Conservation (phyloP, 2,888 invertebrate genomes). For the Dendrolimus pini region DNA sequence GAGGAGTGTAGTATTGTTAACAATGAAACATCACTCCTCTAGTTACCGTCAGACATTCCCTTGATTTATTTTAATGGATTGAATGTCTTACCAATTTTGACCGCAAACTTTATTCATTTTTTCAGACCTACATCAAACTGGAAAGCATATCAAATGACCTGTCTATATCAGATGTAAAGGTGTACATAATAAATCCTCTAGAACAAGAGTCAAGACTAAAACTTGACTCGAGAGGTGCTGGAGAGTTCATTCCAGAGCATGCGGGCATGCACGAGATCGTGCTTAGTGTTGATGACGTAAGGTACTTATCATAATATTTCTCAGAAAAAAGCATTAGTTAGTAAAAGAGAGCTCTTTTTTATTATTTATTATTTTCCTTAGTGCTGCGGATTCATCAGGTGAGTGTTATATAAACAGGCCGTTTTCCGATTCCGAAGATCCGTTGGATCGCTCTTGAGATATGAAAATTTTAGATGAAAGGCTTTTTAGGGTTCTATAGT, state of each 20-base stretch:
- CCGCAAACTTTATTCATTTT: slow-evolving; percentile 13
- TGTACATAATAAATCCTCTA: slow-evolving; percentile 86
- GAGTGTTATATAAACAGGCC: neutral
- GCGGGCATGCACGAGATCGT: slow-evolving; percentile 94
- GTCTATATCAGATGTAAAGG: slow-evolving; percentile 82
- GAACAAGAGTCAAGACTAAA: slow-evolving; percentile 80
- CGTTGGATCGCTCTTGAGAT: neutral
- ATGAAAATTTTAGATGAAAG: neutral
- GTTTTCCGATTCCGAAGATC: neutral
- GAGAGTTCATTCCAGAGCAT: slow-evolving; percentile 91
- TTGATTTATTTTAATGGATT: too few species aligned
- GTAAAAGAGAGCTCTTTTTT: too few species aligned
- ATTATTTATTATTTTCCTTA: neutral
- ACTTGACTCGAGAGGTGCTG: slow-evolving; percentile 84
- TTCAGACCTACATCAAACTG: slow-evolving; percentile 86
- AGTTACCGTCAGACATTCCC: too few species aligned
- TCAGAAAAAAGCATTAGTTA: too few species aligned
- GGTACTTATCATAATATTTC: slow-evolving; percentile 29
- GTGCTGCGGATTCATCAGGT: neutral
- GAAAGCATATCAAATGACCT: slow-evolving; percentile 83
- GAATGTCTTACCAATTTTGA: too few species aligned
- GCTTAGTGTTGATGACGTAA: slow-evolving; percentile 79
- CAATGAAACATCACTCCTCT: too few species aligned
- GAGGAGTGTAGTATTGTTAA: too few species aligned
- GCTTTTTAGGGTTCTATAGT: too few species aligned